These are phyloP conservation scores for Dryobotodes eremita DNA, from an alignment of 2,888 invertebrate genomes.

Conservation along the genomic window DNA sequence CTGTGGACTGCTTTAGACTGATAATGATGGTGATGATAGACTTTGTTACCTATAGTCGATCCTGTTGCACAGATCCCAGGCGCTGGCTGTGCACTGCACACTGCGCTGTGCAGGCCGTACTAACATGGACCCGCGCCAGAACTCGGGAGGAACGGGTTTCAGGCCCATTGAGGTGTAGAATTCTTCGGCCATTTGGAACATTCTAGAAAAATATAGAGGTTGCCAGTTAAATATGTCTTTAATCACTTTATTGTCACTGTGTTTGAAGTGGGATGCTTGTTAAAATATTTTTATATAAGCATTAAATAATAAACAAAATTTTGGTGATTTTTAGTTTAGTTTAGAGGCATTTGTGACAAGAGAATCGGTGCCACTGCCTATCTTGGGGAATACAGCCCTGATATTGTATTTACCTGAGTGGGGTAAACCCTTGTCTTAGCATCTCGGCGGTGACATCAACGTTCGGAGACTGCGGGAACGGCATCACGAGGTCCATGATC, in stretches of 20 bases:
- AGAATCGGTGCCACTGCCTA: too few species aligned
- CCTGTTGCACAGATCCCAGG: constrained; percentile 97
- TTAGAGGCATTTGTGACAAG: too few species aligned
- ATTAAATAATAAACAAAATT: too few species aligned
- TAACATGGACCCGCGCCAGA: constrained; percentile 96
- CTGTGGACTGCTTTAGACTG: too few species aligned
- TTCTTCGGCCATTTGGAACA: constrained; percentile 96
- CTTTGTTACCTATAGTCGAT: constrained; percentile 93
- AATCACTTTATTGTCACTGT: too few species aligned
- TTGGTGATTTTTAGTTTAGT: too few species aligned
- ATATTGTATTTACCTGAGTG: constrained; percentile 89
- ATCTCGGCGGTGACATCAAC: constrained; percentile 95
- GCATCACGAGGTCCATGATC: constrained; percentile 93
- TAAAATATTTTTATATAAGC: too few species aligned
- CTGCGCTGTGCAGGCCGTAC: constrained; percentile 93
- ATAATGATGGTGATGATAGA: too few species aligned
- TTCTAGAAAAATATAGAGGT: constrained; percentile 84
- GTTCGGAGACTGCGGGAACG: constrained; percentile 93
- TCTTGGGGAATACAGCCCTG: too few species aligned
- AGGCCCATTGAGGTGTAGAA: constrained; percentile 95
- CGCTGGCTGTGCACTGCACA: constrained; percentile 94
- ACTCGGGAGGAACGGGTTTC: constrained; percentile 95
- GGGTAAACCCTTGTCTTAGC: constrained; percentile 93
- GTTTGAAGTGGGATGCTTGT: too few species aligned
- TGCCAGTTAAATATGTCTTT: too few species aligned